Evolutionary conservation across 1,140 invertebrate genomes (phyloP).

Genomic region (Papilio xuthus): DNA sequence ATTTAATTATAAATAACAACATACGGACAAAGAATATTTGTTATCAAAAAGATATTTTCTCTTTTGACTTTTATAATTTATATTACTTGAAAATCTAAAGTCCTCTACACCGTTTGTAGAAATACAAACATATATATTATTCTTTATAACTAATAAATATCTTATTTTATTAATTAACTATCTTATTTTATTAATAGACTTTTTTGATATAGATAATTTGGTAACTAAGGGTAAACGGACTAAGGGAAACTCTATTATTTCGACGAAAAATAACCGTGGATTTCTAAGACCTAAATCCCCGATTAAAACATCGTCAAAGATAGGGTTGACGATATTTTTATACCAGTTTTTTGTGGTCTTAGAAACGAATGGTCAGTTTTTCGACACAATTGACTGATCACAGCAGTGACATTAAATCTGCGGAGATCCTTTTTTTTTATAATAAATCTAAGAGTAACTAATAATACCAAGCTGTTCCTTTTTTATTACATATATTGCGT

Average conservation of each 20-base stretch:
- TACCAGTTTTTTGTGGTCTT: too few relatives aligned
- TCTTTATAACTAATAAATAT: too few relatives aligned
- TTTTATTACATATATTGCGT: neutral
- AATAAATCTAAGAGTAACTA: neutral
- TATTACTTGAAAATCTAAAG: neutral
- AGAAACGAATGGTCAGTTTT: too few relatives aligned
- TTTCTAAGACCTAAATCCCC: too few relatives aligned
- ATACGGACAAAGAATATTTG: neutral
- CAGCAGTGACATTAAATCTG: neutral
- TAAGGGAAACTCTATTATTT: too few relatives aligned
- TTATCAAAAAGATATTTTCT: neutral
- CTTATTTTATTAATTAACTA: neutral
- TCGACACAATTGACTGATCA: neutral
- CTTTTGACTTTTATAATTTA: neutral
- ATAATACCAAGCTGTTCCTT: neutral
- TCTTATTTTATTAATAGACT: slow-evolving; percentile 24
- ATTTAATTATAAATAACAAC: slow-evolving; percentile 25
- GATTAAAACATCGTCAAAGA: too few relatives aligned
- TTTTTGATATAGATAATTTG: slow-evolving; percentile 25
- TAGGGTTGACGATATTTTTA: too few relatives aligned
- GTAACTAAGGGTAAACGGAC: neutral
- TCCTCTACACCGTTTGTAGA: neutral
- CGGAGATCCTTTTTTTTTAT: neutral
- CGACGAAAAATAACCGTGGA: too few relatives aligned
- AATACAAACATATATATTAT: neutral